Evolutionary conservation across 2,888 invertebrate species (phyloP).

Genomic region (Morpho helenor): DNA sequence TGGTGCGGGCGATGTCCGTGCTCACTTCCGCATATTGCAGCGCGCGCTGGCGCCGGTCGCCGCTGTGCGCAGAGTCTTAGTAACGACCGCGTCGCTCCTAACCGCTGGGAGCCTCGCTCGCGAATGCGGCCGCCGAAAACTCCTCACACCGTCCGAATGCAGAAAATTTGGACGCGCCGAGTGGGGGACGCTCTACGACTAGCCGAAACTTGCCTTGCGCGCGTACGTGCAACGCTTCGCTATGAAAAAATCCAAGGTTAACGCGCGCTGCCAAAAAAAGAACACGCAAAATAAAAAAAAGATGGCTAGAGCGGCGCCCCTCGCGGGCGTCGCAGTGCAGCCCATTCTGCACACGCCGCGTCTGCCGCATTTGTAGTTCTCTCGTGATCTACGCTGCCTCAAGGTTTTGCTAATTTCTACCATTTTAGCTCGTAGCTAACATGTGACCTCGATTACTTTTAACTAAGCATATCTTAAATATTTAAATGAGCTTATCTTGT

Average conservation of each 20-base stretch:
- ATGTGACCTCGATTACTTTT: slow-evolving; percentile 9
- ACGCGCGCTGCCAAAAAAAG: slow-evolving; percentile 78
- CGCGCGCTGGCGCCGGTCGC: slow-evolving; percentile 51
- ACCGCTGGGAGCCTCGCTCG: slow-evolving; percentile 70
- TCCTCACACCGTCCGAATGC: slow-evolving; percentile 73
- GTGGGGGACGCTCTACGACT: slow-evolving; percentile 77
- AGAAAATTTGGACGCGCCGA: slow-evolving; percentile 76
- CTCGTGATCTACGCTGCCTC: slow-evolving; percentile 23
- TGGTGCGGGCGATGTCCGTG: slow-evolving; percentile 45
- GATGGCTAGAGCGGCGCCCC: slow-evolving; percentile 72
- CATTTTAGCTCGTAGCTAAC: slow-evolving; percentile 8
- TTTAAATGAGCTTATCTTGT: no score
- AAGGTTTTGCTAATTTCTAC: slow-evolving; percentile 18
- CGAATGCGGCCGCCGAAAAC: slow-evolving; percentile 76
- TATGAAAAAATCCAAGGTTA: slow-evolving; percentile 79
- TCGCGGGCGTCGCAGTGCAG: slow-evolving; percentile 65
- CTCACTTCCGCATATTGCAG: slow-evolving; percentile 76
- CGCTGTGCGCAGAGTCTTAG: slow-evolving; percentile 42
- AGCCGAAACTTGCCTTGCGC: slow-evolving; percentile 73
- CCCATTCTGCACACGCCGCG: slow-evolving; percentile 55
- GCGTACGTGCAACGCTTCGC: slow-evolving; percentile 76
- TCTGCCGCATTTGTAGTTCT: slow-evolving; percentile 36
- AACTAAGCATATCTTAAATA: neutral
- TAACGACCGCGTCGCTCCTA: slow-evolving; percentile 60
- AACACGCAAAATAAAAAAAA: slow-evolving; percentile 76